A percentile compares a stretch with the other conserved stretches of the same genome.
Conservation (phyloP, 2,797 vertebrate species). For the Pteronotus mesoamericanus region DNA sequence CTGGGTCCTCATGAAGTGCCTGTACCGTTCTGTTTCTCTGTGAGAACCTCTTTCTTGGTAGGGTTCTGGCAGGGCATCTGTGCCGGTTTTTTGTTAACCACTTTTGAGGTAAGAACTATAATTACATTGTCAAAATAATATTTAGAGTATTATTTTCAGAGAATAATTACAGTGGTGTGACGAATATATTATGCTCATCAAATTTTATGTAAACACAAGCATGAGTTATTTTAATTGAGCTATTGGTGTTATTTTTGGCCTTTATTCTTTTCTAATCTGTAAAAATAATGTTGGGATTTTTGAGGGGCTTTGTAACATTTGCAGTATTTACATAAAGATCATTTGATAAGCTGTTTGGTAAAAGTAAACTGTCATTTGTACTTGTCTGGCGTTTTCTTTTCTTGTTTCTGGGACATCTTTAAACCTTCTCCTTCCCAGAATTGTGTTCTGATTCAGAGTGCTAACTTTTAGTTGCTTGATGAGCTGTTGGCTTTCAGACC, state of each 20-base stretch:
- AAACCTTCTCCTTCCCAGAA: constrained; percentile 62
- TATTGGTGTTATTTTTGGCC: constrained; percentile 83
- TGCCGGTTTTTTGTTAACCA: constrained; percentile 78
- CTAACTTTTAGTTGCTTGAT: background rate
- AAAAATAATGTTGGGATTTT: constrained; percentile 81
- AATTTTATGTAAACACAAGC: constrained; percentile 81
- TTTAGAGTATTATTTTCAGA: constrained; percentile 84
- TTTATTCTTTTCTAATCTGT: constrained; percentile 77
- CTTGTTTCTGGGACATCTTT: constrained; percentile 49
- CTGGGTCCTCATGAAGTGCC: constrained; percentile 4
- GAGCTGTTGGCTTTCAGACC: constrained; percentile 38
- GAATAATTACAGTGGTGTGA: constrained; percentile 85
- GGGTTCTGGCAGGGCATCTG: constrained; percentile 55
- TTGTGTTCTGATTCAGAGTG: constrained; percentile 36
- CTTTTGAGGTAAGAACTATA: constrained; percentile 81
- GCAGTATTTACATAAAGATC: constrained; percentile 72
- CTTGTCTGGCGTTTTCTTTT: constrained; percentile 70
- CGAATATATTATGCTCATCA: constrained; percentile 84
- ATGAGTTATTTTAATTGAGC: constrained; percentile 81
- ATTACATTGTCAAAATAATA: constrained; percentile 87
- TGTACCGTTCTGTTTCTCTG: constrained; percentile 48
- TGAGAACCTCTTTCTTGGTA: constrained; percentile 71
- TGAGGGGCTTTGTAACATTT: constrained; percentile 68
- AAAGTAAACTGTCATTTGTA: constrained; percentile 73
- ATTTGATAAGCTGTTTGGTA: constrained; percentile 71